Base-by-base conservation (phyloP, 2,797 vertebrate genomes). In the Myripristis jacobus region DNA sequence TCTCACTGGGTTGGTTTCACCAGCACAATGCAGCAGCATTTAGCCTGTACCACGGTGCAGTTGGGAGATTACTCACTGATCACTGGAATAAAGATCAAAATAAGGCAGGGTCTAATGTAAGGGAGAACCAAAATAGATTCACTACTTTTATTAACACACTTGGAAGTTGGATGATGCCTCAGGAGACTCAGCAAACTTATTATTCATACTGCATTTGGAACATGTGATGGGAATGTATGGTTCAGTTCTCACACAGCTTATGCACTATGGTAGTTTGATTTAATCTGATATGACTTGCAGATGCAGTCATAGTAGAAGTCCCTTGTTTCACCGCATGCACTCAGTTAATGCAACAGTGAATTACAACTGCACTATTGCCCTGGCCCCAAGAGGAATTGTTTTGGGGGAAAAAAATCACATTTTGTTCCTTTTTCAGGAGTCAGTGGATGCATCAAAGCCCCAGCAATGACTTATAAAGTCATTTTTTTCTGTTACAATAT, bases 181-280 rank as follows among this genome's bases (percentile, higher is more conserved):
- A 6, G 84, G 89, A 91, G 79, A 79, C 70, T 75, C 41, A 0
- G 48, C 66, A 83, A 80, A 87, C 76, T 61, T 91, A 85, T 89
- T 86, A 89, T 89, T 92, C 84, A 91, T 86, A 83, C 88, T 66
- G 80, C 84, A 81, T 88, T 91, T 81, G 70, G 87, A 90, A 81
- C 81, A 84, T 86, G 88, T 85, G 88, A 91, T 51, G 22, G 69
- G 65, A 86, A 83, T 87, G 77, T 87, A 86, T 84, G 84, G 80
- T 86, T 89, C 77, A 86, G 76, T 89, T 89, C 82, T 81, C 87
- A 75, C 86, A 88, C 85, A 84, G 84, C 74, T 89, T 77, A 86
- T 79, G 79, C 86, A 74, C 80, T 68, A 62, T 63, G 81, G 53
- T 70, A 56, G 83, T 80, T 54, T 90, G 89, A 90, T 81, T 80